Evolutionary conservation across 2,113 vertebrate genomes (phyloP), one percentile per base, ranked within the genome.

Genomic region (Corythornis madagascariensis): DNA sequence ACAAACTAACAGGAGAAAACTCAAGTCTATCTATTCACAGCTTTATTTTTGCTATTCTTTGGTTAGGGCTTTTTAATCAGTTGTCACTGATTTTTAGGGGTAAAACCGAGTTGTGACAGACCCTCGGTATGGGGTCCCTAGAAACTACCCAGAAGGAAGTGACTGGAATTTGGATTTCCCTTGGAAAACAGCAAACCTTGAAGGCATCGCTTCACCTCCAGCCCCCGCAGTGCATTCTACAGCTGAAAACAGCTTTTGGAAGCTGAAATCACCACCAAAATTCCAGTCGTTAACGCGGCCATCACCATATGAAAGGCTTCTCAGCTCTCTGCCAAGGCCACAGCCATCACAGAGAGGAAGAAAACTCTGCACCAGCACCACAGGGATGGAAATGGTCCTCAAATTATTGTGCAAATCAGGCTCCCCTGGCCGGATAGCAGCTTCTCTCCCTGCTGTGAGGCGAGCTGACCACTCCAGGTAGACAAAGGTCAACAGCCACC

Each of bases 361-460:
- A 77, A 60, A 93, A 29, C 60, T 82, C 50, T 59, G 26, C 63
- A 64, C 66, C 16, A 73, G 91, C 42, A 73, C 40, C 53, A 64
- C 43, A 13, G 83, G 94, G 88, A 96, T 87, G 90, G 89, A 96
- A 95, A 93, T 52, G 47, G 33, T 33, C 56, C 73, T 69, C 90
- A 80, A 92, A 94, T 93, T 95, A 52, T 94, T 86, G 80, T 96
- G 93, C 75, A 96, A 96, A 97, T 96, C n/a, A 76, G 74, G 70
- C 61, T 83, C 64, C 83, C 60, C 40, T 20, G 40, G 87, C 33
- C n/a, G 25, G 82, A 74, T 86, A 86, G 43, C 95, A 66, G 87
- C 14, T 45, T 56, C 71, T 75, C 33, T 67, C 61, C 87, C 94
- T 40, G 80, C 90, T 86, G 89, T 3, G 89, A 95, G 77, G 86